Evolutionary conservation across 1,140 invertebrate genomes (phyloP).

Genomic region (Bicyclus anynana): DNA sequence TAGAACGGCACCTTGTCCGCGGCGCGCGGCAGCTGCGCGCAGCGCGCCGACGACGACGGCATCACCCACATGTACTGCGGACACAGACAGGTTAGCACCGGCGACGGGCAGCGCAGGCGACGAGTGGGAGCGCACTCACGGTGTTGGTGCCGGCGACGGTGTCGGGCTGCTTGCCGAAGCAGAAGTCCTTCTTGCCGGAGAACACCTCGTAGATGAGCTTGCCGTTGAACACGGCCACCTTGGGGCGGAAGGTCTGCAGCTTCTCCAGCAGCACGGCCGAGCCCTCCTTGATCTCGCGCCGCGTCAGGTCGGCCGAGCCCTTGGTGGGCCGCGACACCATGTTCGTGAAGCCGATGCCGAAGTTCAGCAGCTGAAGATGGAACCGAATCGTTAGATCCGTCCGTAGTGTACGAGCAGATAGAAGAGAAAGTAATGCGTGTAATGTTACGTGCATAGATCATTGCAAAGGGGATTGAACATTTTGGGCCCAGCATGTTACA

Average conservation of each 20-base stretch:
- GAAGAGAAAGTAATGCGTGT: no score
- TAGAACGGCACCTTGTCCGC: slow-evolving; percentile 99
- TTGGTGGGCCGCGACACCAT: slow-evolving; percentile 97
- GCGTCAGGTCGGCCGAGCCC: slow-evolving; percentile 95
- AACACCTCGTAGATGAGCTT: slow-evolving; percentile 99
- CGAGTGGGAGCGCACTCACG: no score
- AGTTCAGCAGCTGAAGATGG: slow-evolving; percentile 89
- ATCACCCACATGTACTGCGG: slow-evolving; percentile 97
- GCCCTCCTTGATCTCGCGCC: slow-evolving; percentile 98
- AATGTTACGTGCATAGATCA: no score
- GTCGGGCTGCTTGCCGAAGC: slow-evolving; percentile 96
- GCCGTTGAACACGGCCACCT: slow-evolving; percentile 98
- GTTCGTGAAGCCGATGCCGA: slow-evolving; percentile 98
- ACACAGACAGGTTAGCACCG: slow-evolving; percentile 81
- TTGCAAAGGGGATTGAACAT: no score
- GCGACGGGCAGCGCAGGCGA: background rate
- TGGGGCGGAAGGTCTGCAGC: slow-evolving; percentile 93
- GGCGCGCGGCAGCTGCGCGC: slow-evolving; percentile 95
- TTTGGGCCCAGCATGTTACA: no score
- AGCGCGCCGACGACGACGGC: slow-evolving; percentile 97
- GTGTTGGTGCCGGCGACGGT: slow-evolving; percentile 95
- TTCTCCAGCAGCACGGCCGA: slow-evolving; percentile 94
- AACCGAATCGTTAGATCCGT: no score
- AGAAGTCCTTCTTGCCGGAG: slow-evolving; percentile 97
- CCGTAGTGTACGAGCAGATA: no score